Evolutionary conservation across 2,888 invertebrate genomes (phyloP).

Genomic region (Anoplius nigerrimus): DNA sequence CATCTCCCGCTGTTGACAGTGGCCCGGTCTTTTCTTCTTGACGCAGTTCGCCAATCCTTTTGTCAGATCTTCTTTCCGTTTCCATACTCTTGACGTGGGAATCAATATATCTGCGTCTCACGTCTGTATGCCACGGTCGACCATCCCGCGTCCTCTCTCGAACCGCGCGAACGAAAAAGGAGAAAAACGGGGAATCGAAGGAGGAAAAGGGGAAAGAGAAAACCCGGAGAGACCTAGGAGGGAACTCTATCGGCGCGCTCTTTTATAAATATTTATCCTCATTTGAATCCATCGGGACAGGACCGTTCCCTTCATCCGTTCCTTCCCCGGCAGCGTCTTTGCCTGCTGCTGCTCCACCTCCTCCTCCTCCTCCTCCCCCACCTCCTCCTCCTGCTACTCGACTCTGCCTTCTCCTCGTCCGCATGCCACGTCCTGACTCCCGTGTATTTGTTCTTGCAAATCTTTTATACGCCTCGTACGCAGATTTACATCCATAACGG

Average conservation of each 20-base stretch:
- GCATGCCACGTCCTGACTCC: conserved; percentile 30
- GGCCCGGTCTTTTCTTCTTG: not conserved
- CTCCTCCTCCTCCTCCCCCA: conserved; percentile 11
- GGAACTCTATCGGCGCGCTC: conserved; percentile 56
- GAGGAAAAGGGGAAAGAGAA: not conserved
- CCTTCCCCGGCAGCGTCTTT: too few species aligned
- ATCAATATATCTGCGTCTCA: not conserved
- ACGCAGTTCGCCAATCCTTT: not conserved
- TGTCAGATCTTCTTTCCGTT: not conserved
- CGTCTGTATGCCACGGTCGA: not conserved
- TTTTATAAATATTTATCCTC: conserved; percentile 74
- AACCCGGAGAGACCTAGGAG: conserved; percentile 35
- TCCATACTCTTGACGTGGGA: not conserved
- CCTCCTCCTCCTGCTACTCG: not conserved
- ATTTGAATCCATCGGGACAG: conserved; percentile 67
- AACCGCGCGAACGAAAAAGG: not conserved
- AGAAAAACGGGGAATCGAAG: not conserved
- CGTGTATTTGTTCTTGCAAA: conserved; percentile 70
- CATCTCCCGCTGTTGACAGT: not conserved
- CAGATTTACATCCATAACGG: conserved; percentile 69
- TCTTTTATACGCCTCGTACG: conserved; percentile 68
- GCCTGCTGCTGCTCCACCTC: not conserved
- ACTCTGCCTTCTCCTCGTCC: conserved; percentile 12
- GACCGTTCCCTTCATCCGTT: conserved; percentile 8
- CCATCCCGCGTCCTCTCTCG: too few species aligned